Base-by-base conservation (phyloP, 2,888 invertebrate species). In the Hyppa rectilinea region DNA sequence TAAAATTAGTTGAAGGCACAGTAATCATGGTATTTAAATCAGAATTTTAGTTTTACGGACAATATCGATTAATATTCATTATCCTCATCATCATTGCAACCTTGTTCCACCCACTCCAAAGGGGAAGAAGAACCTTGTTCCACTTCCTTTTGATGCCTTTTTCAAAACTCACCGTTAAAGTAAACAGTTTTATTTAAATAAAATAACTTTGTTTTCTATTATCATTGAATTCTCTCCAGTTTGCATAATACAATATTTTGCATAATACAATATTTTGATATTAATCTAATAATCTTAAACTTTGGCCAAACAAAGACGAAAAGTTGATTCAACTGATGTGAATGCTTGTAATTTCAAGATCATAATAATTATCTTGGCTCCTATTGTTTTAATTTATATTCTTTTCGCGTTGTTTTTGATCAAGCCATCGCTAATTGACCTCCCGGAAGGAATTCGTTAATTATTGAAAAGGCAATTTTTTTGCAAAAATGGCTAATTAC, bases 371-470 rank as follows among this genome's bases (percentile, higher is more conserved):
- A 63, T 71, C 56, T 55, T 58, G 84, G 64, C 72, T 75, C 59
- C 63, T 67, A 80, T 82, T 81, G 74, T 85, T 53, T 40, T 49
- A 80, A 76, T 84, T 81, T 75, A 69, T 81, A 85, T 84, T 85
- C 83, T 75, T 79, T 82, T 82, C 82, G 73, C 77, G 78, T 82
- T 84, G 78, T 81, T 74, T 71, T 75, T 74, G 75, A 73, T 82
- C 69, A 76, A 76, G 53, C 52, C 52, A 62, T 78, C 75, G 69
- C 86, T 87, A 89, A 89, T 87, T 88, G 85, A 84, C 77, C 81
- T 81, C 71, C 78, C 68, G 78, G 82, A 84, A 85, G 80, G 79
- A 83, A 85, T 85, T 86, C 77, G 55, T 84, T 87, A 87, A 87
- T 87, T 85, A 88, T 85, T 85, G 77, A 86, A 81, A 86, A 69